Conservation (phyloP, 2,113 vertebrate species). For the Trichechus manatus region DNA sequence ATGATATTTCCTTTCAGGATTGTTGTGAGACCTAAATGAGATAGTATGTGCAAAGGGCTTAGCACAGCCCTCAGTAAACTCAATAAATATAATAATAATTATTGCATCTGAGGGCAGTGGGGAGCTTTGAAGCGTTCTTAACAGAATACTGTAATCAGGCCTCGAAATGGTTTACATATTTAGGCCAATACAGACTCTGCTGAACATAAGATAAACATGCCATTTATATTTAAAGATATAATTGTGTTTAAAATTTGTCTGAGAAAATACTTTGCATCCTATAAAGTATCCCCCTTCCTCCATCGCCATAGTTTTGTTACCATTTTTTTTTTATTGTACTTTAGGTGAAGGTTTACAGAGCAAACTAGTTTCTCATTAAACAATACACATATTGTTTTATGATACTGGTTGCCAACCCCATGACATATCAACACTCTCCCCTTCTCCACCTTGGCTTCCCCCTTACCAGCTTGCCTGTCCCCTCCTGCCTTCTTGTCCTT, state of each 20-base stretch:
- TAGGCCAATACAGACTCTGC: background rate
- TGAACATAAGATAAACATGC: background rate
- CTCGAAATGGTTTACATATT: too few relatives aligned
- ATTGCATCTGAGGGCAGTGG: background rate
- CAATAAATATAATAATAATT: background rate
- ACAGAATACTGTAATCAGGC: accelerated
- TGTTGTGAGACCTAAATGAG: background rate
- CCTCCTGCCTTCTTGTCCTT: too few relatives aligned
- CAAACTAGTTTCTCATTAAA: too few relatives aligned
- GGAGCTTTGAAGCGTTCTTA: accelerated
- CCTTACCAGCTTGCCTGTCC: too few relatives aligned
- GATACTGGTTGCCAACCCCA: too few relatives aligned
- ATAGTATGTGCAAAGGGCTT: background rate
- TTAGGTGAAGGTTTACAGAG: too few relatives aligned
- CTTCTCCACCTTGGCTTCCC: too few relatives aligned
- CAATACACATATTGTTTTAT: too few relatives aligned
- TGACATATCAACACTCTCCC: too few relatives aligned
- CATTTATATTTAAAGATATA: background rate
- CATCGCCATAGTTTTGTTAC: background rate
- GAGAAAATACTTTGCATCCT: background rate
- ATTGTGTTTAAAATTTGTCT: background rate
- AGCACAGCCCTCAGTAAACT: background rate
- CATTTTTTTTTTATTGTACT: too few relatives aligned
- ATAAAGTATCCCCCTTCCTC: background rate
- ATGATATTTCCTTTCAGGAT: background rate